Evolutionary conservation across 2,113 vertebrate genomes (phyloP).

Genomic region (Salvator merianae): DNA sequence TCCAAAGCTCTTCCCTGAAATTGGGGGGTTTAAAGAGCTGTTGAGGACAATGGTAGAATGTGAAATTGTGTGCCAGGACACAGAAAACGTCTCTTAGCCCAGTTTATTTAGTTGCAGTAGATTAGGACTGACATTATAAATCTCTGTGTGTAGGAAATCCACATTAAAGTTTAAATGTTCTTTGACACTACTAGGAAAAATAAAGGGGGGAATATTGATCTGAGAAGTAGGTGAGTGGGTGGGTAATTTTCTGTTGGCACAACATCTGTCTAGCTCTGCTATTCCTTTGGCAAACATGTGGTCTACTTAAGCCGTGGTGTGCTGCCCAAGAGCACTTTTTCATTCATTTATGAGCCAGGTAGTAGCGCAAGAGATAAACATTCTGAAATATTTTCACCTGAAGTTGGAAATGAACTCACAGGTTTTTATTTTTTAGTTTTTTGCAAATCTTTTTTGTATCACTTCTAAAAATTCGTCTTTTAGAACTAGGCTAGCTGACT

Average conservation of each 20-base stretch:
- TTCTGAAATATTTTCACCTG: background rate
- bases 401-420: background rate
- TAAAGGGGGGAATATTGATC: conserved; percentile 11
- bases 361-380: background rate
- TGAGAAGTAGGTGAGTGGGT: background rate
- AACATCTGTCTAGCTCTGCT: conserved; percentile 3
- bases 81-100: background rate
- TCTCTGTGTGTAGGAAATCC: conserved; percentile 9
- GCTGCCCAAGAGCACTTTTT: background rate
- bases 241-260: conserved; percentile 14
- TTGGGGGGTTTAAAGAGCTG: conserved; percentile 17
- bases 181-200: conserved; percentile 25
- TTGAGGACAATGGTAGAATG: conserved; percentile 3
- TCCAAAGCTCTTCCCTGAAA: conserved; percentile 18
- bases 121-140: conserved; percentile 24
- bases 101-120: conserved; percentile 5
- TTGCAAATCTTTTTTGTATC: background rate
- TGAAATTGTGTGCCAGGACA: background rate
- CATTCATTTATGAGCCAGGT: background rate
- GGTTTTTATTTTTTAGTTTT: background rate
- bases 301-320: background rate
- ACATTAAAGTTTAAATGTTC: conserved; percentile 23
- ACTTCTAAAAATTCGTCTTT: background rate
- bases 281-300: background rate
- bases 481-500: no score